Evolutionary conservation across 2,888 invertebrate species (phyloP), one percentile per base, ranked within the genome.

Genomic region (Melanargia galathea): DNA sequence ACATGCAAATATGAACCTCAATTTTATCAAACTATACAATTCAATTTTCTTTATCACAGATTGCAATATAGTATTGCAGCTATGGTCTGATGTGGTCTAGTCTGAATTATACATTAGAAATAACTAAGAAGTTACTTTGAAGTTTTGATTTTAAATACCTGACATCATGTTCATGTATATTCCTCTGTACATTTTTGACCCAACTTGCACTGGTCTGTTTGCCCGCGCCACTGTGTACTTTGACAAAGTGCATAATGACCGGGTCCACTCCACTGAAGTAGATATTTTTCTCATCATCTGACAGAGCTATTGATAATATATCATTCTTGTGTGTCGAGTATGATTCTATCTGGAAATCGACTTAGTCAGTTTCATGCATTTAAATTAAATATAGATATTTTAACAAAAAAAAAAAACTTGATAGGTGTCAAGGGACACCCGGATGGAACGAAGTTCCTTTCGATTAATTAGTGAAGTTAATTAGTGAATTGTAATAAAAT

Each of bases 91-190:
- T n/a, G n/a, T n/a, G n/a, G n/a, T n/a, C n/a, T n/a, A n/a, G n/a
- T n/a, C n/a, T n/a, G n/a, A n/a, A n/a, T n/a, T n/a, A n/a, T n/a
- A n/a, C n/a, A n/a, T n/a, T n/a, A n/a, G 35, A 35, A 35, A 2
- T 35, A 35, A 18, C 22, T 11, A 22, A n/a, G 20, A 51, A 11
- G 43, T 10, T 33, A 46, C 20, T 8, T 11, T 11, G 0, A 11
- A 11, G 22, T 8, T 5, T 46, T 45, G 20, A 8, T 26, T 30
- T 16, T 18, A 18, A 18, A 35, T 79, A 91, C 88, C 93, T 89
- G 0, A 98, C 97, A 86, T 98, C 98, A 81, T 98, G 97, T 54
- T 95, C 94, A 82, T 98, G 98, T 56, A 96, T 93, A 75, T 93
- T 93, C 64, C 96, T 93, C 70, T 96, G 95, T 7, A 95, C 92